A percentile compares a stretch with the other conserved stretches of the same genome.
phyloP scores from a whole-genome alignment of 2,797 vertebrate genomes.

The Sebastiscus albofasciatus region DNA sequence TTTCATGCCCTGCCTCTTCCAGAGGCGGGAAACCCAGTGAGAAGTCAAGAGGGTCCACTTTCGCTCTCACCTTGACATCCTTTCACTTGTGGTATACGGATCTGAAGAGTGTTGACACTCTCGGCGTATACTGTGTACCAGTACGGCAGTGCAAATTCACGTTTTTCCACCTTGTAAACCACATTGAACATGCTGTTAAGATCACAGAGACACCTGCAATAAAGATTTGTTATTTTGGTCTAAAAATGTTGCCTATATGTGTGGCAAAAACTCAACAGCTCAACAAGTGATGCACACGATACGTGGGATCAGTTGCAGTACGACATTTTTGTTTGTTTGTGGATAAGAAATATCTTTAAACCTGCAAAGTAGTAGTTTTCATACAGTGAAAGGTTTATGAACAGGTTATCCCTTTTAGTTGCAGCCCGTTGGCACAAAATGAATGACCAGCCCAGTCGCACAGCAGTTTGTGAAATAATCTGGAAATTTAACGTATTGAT shows the following conservation, averaged over 20 bases:
- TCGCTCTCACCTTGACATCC: slow-evolving; percentile 62
- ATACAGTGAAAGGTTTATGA: not conserved
- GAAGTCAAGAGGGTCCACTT: slow-evolving; percentile 74
- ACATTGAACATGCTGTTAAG: not conserved
- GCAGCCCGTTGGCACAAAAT: no score
- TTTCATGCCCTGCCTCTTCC: slow-evolving; percentile 65
- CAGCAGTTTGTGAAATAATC: no score
- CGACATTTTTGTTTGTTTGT: not conserved
- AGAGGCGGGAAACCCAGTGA: slow-evolving; percentile 66
- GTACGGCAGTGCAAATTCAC: not conserved
- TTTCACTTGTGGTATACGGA: not conserved
- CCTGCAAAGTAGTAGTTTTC: not conserved
- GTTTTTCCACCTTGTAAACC: not conserved
- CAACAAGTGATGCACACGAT: not conserved
- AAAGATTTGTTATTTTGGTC: not conserved
- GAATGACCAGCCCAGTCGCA: no score
- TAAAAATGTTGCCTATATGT: not conserved
- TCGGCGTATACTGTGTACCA: not conserved
- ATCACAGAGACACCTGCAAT: not conserved
- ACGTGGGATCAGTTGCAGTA: not conserved
- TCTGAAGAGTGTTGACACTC: not conserved
- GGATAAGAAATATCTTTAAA: not conserved
- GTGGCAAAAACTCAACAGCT: not conserved
- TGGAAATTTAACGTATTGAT: no score
- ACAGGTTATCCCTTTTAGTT: not conserved